Conservation (phyloP, 37 sponge, comb jelly and placozoan genomes). For the Ephydatia muelleri region DNA sequence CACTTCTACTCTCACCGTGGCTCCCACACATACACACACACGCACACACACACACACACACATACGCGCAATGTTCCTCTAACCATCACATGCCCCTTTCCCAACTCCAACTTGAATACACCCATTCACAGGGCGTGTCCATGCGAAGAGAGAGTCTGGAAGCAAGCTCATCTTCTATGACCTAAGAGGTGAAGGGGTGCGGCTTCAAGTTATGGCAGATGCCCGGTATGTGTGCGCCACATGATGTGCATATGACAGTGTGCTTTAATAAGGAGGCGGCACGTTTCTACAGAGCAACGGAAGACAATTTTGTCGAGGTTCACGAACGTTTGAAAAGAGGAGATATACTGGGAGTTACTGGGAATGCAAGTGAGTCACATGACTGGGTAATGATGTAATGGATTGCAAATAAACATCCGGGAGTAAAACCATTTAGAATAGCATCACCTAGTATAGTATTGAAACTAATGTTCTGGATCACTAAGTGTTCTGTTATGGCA, state of each 20-base stretch:
- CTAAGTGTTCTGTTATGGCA: too few relatives aligned
- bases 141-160: constrained; percentile 91
- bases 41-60: too few relatives aligned
- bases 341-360: constrained; percentile 94
- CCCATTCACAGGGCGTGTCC: constrained; percentile 80
- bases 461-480: background rate
- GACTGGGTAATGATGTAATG: background rate
- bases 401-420: too few relatives aligned
- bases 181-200: constrained; percentile 85
- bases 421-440: background rate
- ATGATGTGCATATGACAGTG: background rate
- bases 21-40: too few relatives aligned
- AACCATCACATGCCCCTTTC: too few relatives aligned
- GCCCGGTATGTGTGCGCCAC: constrained; percentile 56
- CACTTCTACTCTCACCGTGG: background rate
- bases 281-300: constrained; percentile 31
- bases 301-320: constrained; percentile 88
- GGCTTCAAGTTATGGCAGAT: constrained; percentile 96
- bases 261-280: background rate
- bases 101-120: too few relatives aligned
- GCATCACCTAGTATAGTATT: background rate
- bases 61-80: too few relatives aligned
- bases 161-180: constrained; percentile 96
- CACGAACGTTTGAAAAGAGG: constrained; percentile 84
- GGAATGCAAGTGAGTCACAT: constrained; percentile 70